Conservation (phyloP, 2,888 invertebrate species). For the Blera fallax region DNA sequence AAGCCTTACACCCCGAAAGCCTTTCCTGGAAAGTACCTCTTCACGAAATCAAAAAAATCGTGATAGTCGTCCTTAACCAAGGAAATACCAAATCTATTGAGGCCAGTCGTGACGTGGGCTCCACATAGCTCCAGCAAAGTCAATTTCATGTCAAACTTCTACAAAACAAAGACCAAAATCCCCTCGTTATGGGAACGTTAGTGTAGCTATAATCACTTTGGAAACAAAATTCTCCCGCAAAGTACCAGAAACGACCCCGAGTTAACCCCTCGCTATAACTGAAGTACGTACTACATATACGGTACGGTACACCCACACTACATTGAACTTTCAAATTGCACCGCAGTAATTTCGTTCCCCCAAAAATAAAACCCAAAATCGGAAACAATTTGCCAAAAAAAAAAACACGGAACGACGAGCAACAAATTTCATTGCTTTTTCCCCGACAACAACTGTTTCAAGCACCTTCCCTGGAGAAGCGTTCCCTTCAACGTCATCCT, state of each 20-base stretch:
- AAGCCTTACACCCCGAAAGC: too few relatives aligned
- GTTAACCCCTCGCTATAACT: neutral
- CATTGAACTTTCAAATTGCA: constrained; percentile 35
- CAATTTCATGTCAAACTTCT: neutral
- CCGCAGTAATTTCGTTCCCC: constrained; percentile 19
- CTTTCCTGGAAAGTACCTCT: too few relatives aligned
- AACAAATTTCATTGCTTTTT: neutral
- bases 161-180: neutral
- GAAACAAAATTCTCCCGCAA: neutral
- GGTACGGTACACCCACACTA: neutral
- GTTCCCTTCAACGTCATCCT: constrained; percentile 1
- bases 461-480: neutral
- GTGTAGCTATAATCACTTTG: constrained; percentile 5
- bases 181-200: neutral
- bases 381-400: constrained; percentile 45
- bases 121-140: neutral
- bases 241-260: neutral
- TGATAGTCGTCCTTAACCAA: too few relatives aligned
- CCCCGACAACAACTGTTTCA: neutral
- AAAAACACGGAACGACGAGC: neutral
- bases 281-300: neutral
- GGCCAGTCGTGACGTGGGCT: neutral
- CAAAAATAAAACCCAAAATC: constrained; percentile 10
- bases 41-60: too few relatives aligned
- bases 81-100: too few relatives aligned